Percentiles rank a stretch among this genome's conserved stretches.
Evolutionary conservation across 2,797 vertebrate genomes (phyloP).

Genomic region (Falco cherrug): DNA sequence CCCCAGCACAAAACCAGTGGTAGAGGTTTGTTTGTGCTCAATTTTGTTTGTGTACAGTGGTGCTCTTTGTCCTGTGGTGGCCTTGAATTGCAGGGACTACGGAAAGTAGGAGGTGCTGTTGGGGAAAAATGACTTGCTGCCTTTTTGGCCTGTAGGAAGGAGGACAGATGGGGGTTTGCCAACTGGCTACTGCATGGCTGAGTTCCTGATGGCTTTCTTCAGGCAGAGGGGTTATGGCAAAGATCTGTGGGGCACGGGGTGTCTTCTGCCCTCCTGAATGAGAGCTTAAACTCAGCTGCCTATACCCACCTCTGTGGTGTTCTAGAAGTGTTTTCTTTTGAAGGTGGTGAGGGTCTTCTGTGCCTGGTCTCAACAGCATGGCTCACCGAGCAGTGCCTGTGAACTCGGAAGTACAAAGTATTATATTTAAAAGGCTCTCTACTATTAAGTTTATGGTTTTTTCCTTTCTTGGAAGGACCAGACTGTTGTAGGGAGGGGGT

Average conservation of each 20-base stretch:
- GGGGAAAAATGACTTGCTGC: background rate
- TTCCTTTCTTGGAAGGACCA: background rate
- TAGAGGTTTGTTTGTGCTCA: background rate
- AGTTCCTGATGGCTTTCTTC: background rate
- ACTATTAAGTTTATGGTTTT: background rate
- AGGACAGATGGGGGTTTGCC: background rate
- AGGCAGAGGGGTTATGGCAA: background rate
- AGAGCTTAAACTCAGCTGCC: background rate
- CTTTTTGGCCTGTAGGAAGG: background rate
- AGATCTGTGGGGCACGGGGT: background rate
- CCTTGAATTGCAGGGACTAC: accelerated
- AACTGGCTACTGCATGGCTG: background rate
- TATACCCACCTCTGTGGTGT: background rate
- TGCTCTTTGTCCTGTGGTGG: background rate
- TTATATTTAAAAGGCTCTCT: background rate
- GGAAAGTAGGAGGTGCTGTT: background rate
- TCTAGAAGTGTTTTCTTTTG: background rate
- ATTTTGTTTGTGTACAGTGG: background rate
- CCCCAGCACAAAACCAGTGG: background rate
- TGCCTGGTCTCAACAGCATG: background rate
- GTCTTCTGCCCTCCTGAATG: background rate
- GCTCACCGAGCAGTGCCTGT: background rate
- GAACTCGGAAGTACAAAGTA: background rate
- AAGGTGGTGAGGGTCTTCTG: background rate
- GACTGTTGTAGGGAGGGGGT: background rate